Evolutionary conservation across 2,113 vertebrate species (phyloP).

Genomic region (Aspidoscelis tigris): DNA sequence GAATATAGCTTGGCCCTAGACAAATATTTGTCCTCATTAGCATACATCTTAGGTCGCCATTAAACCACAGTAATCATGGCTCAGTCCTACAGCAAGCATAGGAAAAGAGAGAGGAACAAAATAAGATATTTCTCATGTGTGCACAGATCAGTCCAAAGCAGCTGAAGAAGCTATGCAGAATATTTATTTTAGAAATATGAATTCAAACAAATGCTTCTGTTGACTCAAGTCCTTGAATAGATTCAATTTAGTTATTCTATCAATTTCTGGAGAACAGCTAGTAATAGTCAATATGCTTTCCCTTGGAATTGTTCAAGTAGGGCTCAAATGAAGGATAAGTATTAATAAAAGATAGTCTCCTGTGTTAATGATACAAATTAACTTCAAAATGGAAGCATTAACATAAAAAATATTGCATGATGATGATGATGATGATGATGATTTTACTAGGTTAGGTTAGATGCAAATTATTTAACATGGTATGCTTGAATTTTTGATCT

Average conservation of each 20-base stretch:
- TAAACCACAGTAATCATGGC: not conserved
- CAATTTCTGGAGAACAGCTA: not conserved
- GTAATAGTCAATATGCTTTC: conserved; percentile 11
- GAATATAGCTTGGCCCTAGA: too few relatives aligned
- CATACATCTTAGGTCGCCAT: too few relatives aligned
- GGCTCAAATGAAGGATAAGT: not conserved
- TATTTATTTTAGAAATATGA: not conserved
- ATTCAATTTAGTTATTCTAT: not conserved
- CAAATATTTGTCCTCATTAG: too few relatives aligned
- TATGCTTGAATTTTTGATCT: not conserved
- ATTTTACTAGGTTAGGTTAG: not conserved
- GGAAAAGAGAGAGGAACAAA: not conserved
- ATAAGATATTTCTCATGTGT: not conserved
- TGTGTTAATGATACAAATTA: not conserved
- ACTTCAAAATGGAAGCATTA: conserved; percentile 31
- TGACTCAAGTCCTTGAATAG: not conserved
- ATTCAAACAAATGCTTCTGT: not conserved
- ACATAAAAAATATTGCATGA: not conserved
- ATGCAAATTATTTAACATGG: not conserved
- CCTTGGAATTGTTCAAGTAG: not conserved
- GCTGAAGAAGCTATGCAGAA: not conserved
- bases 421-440: too few relatives aligned
- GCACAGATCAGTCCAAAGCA: not conserved
- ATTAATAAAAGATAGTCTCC: not conserved
- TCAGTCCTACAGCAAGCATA: not conserved